Conservation (phyloP, 2,888 invertebrate species). For the Melieria crassipennis region DNA sequence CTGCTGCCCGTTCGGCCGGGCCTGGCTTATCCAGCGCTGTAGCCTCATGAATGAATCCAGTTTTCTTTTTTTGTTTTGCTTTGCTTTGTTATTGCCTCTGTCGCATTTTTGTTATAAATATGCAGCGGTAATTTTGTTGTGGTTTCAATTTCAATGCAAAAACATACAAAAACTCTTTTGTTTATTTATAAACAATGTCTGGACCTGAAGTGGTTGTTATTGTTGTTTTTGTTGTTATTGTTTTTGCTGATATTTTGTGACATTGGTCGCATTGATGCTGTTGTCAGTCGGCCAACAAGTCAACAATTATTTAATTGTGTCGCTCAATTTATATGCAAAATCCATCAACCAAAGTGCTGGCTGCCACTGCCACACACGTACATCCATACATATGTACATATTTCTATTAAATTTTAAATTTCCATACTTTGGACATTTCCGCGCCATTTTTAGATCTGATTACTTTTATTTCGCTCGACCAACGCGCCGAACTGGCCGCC, state of each 20-base stretch:
- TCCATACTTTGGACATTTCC: too few relatives aligned
- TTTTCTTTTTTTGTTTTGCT: slow-evolving; percentile 4
- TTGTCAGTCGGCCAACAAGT: background rate
- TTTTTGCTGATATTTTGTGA: background rate
- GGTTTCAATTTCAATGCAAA: slow-evolving; percentile 31
- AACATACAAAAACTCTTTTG: slow-evolving; percentile 16
- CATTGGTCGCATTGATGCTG: background rate
- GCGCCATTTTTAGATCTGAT: too few relatives aligned
- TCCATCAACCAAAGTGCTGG: slow-evolving; percentile 18
- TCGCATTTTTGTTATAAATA: background rate
- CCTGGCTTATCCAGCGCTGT: too few relatives aligned
- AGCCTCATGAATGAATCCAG: slow-evolving; percentile 19
- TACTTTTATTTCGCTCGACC: too few relatives aligned
- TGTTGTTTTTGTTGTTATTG: background rate
- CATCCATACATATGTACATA: background rate
- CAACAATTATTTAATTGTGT: slow-evolving; percentile 24
- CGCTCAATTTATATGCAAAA: slow-evolving; percentile 32
- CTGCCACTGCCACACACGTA: background rate
- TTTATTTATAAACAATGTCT: slow-evolving; percentile 28
- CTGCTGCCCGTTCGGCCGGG: background rate
- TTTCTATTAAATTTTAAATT: slow-evolving; percentile 18
- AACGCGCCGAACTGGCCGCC: too few relatives aligned
- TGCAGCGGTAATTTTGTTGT: slow-evolving; percentile 20
- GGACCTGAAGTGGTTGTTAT: background rate
- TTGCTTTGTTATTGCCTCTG: too few relatives aligned